Conservation (phyloP, 2,888 invertebrate genomes). For the Zaprionus bogoriensis region DNA sequence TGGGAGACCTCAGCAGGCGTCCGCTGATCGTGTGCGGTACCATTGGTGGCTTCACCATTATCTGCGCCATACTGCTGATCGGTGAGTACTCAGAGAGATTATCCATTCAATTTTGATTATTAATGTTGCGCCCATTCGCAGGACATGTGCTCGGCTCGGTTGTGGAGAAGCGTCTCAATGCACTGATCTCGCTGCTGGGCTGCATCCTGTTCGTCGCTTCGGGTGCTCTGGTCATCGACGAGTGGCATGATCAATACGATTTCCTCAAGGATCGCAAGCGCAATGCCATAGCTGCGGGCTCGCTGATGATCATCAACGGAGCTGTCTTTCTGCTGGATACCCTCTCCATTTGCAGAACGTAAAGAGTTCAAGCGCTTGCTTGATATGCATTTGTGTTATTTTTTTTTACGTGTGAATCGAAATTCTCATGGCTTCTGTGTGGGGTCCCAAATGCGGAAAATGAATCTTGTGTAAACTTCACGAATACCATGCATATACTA, state of each 20-base stretch:
- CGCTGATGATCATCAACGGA: slow-evolving; percentile 81
- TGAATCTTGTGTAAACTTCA: slow-evolving; percentile 48
- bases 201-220: slow-evolving; percentile 79
- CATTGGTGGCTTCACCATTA: slow-evolving; percentile 79
- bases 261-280: slow-evolving; percentile 76
- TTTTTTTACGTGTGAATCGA: slow-evolving; percentile 39
- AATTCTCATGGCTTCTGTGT: slow-evolving; percentile 60
- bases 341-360: slow-evolving; percentile 81
- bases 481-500: slow-evolving; percentile 38
- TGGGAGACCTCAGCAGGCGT: slow-evolving; percentile 52
- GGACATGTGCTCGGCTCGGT: slow-evolving; percentile 79
- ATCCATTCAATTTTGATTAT: background rate
- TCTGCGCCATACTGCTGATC: slow-evolving; percentile 76
- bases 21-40: slow-evolving; percentile 79
- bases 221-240: slow-evolving; percentile 80
- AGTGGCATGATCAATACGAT: slow-evolving; percentile 76
- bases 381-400: slow-evolving; percentile 1
- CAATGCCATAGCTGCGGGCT: slow-evolving; percentile 79
- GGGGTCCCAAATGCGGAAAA: slow-evolving; percentile 22
- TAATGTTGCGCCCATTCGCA: slow-evolving; percentile 14
- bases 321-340: slow-evolving; percentile 81
- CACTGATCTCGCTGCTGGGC: slow-evolving; percentile 78
- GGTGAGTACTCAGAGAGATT: slow-evolving; percentile 57
- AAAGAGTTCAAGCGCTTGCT: slow-evolving; percentile 40
- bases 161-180: slow-evolving; percentile 81